These are phyloP conservation scores for Sesia apiformis DNA, from an alignment of 2,888 invertebrate genomes.

Conservation along the genomic window DNA sequence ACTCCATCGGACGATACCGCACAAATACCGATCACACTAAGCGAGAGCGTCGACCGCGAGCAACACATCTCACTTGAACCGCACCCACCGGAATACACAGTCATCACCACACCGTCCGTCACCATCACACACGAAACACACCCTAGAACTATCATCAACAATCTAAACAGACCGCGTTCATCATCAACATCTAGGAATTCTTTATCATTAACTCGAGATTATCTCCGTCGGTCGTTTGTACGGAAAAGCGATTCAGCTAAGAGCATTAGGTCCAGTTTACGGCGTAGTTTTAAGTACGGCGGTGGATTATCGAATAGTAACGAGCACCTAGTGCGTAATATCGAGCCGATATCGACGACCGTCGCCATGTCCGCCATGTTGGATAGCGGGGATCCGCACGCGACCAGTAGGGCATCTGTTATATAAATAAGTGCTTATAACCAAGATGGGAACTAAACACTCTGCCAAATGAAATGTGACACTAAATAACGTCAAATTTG, in stretches of 20 bases:
- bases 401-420: slow-evolving; percentile 50
- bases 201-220: slow-evolving; percentile 45
- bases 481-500: too few species aligned
- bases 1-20: slow-evolving; percentile 34
- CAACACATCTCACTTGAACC: slow-evolving; percentile 15
- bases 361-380: slow-evolving; percentile 62
- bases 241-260: slow-evolving; percentile 58
- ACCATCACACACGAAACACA: slow-evolving; percentile 49
- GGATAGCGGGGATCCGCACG: slow-evolving; percentile 37
- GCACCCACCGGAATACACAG: slow-evolving; percentile 36
- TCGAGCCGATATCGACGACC: slow-evolving; percentile 73
- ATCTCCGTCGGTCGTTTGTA: slow-evolving; percentile 52
- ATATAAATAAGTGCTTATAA: slow-evolving; percentile 28
- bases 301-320: slow-evolving; percentile 63
- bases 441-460: not conserved
- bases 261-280: slow-evolving; percentile 54
- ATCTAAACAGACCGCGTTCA: slow-evolving; percentile 12
- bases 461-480: too few species aligned
- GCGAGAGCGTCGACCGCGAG: slow-evolving; percentile 52
- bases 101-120: slow-evolving; percentile 33
- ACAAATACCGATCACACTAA: slow-evolving; percentile 55
- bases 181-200: slow-evolving; percentile 44
- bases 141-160: slow-evolving; percentile 7
- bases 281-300: slow-evolving; percentile 60
- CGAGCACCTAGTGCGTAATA: slow-evolving; percentile 75